Base-by-base conservation (phyloP, 2,888 invertebrate genomes). In the Eupithecia dodoneata region DNA sequence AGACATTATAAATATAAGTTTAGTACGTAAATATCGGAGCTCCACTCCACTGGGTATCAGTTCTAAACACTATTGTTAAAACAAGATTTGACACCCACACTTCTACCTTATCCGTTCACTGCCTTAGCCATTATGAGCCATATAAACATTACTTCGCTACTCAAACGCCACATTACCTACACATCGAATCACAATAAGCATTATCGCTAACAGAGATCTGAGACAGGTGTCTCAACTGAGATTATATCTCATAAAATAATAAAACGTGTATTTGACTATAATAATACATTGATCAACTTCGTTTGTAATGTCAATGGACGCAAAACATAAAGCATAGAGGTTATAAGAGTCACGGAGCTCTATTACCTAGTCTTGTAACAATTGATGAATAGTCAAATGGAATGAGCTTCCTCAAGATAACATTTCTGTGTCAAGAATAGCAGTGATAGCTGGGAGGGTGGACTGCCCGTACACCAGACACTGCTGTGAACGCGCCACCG, bases 141-240 rank as follows among this genome's bases (percentile, higher is more conserved):
- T 18, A 59, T n/a, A 59, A 59, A 59, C 55, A 18, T 9, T 59
- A 59, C 1, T 18, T n/a, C n/a, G 59, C 63, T 63, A 63, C 30
- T 30, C 10, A 63, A 10, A 63, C 30, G 10, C 30, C 12, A 63
- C 63, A 55, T 30, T 59, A 59, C 59, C 52, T 52, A 59, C 59
- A 47, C 47, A 63, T 30, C 30, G 12, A 63, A 63, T 15, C 69
- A 72, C 76, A 76, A 72, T 76, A 69, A 55, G n/a, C 4, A 15
- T 47, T 72, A 76, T 76, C 55, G 41, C 55, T 49, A 76, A 52
- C 42, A 72, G 55, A 41, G 30, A 72, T 76, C 76, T 18, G 15
- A 59, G 52, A 65, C 66, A 69, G 66, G 59, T 70, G 76, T 76
- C 59, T 63, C 66, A 59, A 63, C 73, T 63, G 63, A 63, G 30